Percentiles rank a stretch among this genome's conserved stretches.
Conservation (phyloP, 2,888 invertebrate genomes). For the Tricholauxania praeusta region DNA sequence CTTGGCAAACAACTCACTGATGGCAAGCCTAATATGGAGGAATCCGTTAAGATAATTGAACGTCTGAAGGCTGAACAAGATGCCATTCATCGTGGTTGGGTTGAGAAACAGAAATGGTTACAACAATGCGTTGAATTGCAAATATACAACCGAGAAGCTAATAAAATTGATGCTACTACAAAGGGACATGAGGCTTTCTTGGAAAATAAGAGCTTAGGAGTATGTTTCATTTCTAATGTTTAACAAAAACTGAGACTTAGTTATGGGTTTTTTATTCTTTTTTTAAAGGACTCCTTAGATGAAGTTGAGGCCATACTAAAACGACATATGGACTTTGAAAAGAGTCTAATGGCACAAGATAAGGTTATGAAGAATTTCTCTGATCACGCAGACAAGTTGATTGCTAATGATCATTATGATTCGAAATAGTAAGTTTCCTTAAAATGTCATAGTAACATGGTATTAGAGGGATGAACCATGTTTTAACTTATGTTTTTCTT, state of each 20-base stretch:
- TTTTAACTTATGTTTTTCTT: neutral
- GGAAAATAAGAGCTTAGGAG: slow-evolving; percentile 88
- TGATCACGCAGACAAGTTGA: slow-evolving; percentile 85
- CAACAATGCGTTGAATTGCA: slow-evolving; percentile 91
- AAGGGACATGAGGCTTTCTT: slow-evolving; percentile 95
- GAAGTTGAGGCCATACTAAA: slow-evolving; percentile 93
- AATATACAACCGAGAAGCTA: slow-evolving; percentile 94
- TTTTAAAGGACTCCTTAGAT: slow-evolving; percentile 81
- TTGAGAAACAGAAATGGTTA: slow-evolving; percentile 86
- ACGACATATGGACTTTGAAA: slow-evolving; percentile 93
- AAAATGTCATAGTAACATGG: too few relatives aligned
- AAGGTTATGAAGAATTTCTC: slow-evolving; percentile 87
- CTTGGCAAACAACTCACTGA: slow-evolving; percentile 81
- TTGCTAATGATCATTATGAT: slow-evolving; percentile 84
- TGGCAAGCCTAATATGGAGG: slow-evolving; percentile 80
- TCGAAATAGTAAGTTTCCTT: slow-evolving; percentile 75
- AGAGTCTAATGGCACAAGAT: slow-evolving; percentile 92
- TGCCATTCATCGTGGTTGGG: slow-evolving; percentile 84
- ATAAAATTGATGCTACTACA: slow-evolving; percentile 95
- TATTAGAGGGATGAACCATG: neutral
- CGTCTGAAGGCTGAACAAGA: slow-evolving; percentile 81
- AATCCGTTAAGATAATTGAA: slow-evolving; percentile 82
- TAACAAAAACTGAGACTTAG: neutral
- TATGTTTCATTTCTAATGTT: slow-evolving; percentile 66
- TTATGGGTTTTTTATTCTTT: neutral